Percentiles rank a stretch among this genome's conserved stretches.
Conservation (phyloP, 2,888 invertebrate genomes). For the Lithophane ornitopus region DNA sequence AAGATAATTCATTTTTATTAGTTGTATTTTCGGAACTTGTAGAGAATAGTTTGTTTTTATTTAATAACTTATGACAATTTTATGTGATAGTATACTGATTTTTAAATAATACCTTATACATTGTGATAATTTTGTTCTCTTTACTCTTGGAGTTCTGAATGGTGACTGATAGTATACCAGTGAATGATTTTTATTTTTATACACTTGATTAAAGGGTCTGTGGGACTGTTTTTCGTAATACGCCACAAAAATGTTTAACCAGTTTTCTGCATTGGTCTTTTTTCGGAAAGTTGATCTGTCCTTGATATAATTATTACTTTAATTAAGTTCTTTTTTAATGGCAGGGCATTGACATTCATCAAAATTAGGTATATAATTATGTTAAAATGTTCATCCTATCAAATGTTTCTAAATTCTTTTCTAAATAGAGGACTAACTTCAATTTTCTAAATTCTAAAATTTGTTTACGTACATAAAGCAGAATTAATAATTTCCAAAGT, state of each 20-base stretch:
- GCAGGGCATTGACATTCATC: slow-evolving; percentile 7
- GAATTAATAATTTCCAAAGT: not conserved
- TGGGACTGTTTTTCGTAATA: slow-evolving; percentile 21
- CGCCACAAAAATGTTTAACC: slow-evolving; percentile 6
- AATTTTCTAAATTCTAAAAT: not conserved
- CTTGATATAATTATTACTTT: slow-evolving; percentile 26
- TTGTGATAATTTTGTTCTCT: slow-evolving; percentile 23
- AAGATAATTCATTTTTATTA: not conserved
- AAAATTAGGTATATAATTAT: not conserved
- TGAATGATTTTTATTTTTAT: slow-evolving; percentile 16
- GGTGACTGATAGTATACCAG: slow-evolving; percentile 26
- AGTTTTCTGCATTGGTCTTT: slow-evolving; percentile 11
- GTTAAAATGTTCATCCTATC: not conserved
- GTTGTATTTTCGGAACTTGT: not conserved
- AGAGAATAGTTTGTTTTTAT: not conserved
- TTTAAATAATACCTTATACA: slow-evolving; percentile 36
- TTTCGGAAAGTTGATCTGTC: slow-evolving; percentile 31
- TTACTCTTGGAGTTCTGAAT: slow-evolving; percentile 11
- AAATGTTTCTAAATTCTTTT: not conserved
- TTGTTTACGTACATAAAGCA: not conserved
- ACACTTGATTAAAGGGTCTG: slow-evolving; percentile 17
- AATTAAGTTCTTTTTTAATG: slow-evolving; percentile 14
- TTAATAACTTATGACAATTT: not conserved
- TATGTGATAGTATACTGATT: not conserved
- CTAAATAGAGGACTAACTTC: not conserved